Percentiles rank a stretch among this genome's conserved stretches.
phyloP scores from a whole-genome alignment of 2,113 vertebrate species.

The Melanocharis versteri region DNA sequence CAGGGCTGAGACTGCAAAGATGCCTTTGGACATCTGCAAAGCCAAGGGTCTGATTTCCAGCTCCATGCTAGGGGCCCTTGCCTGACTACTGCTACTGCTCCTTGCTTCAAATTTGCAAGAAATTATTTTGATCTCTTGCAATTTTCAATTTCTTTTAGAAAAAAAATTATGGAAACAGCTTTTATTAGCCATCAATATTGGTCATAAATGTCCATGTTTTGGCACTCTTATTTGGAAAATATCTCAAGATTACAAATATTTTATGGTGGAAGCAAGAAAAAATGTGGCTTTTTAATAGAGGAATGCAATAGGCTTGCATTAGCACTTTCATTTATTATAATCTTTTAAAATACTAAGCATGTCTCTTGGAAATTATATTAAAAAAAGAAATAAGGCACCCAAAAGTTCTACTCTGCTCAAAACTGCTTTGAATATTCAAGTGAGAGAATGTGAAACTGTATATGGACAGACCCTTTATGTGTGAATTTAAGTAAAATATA shows the following conservation, averaged over 20 bases:
- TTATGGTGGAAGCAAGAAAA: not conserved
- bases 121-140: not conserved
- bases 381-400: not conserved
- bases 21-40: not conserved
- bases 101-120: not conserved
- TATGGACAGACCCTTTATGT: fast-evolving
- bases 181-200: not conserved
- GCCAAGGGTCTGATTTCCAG: not conserved
- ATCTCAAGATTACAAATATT: not conserved
- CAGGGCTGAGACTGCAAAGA: not conserved
- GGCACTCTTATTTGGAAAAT: not conserved
- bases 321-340: not conserved
- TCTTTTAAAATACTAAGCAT: not conserved
- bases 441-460: not conserved
- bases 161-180: not conserved
- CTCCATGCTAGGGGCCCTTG: not conserved
- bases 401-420: not conserved
- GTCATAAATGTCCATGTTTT: not conserved
- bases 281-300: fast-evolving
- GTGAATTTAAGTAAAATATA: not conserved
- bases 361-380: not conserved
- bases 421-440: not conserved
- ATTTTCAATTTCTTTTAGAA: not conserved
- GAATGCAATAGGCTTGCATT: not conserved
- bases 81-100: not conserved